Evolutionary conservation across 1,140 invertebrate species (phyloP).

Genomic region (Bombus balteatus): DNA sequence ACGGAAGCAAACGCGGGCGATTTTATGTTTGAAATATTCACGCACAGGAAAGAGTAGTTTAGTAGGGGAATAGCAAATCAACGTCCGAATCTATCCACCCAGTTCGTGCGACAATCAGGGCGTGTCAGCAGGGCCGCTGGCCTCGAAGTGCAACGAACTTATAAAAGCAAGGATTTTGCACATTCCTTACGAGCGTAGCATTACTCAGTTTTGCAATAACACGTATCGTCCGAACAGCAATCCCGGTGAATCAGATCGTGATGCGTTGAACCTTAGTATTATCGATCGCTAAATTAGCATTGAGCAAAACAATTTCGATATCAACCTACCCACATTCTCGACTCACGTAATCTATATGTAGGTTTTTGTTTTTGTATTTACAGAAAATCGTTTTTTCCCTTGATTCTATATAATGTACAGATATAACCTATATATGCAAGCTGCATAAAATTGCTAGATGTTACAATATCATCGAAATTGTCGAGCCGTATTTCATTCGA

Average conservation of each 20-base stretch:
- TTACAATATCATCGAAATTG: not conserved
- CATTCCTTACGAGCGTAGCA: constrained; percentile 41
- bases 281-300: not conserved
- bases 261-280: not conserved
- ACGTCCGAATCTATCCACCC: constrained; percentile 41
- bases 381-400: not conserved
- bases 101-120: constrained; percentile 47
- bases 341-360: not conserved
- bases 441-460: not conserved
- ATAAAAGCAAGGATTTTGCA: constrained; percentile 43
- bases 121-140: constrained; percentile 44
- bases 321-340: not conserved
- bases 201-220: constrained; percentile 55
- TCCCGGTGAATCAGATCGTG: constrained; percentile 26
- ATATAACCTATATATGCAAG: not conserved
- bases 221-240: constrained; percentile 6
- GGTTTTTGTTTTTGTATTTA: not conserved
- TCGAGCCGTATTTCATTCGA: not conserved
- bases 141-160: constrained; percentile 60
- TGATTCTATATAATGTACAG: not conserved
- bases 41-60: constrained; percentile 8
- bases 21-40: not conserved
- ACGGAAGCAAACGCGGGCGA: not conserved
- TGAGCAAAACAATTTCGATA: not conserved
- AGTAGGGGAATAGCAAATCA: constrained; percentile 28